Percentiles rank a stretch among this genome's conserved stretches.
Evolutionary conservation across 2,797 vertebrate genomes (phyloP).

Genomic region (Danio tinwini): DNA sequence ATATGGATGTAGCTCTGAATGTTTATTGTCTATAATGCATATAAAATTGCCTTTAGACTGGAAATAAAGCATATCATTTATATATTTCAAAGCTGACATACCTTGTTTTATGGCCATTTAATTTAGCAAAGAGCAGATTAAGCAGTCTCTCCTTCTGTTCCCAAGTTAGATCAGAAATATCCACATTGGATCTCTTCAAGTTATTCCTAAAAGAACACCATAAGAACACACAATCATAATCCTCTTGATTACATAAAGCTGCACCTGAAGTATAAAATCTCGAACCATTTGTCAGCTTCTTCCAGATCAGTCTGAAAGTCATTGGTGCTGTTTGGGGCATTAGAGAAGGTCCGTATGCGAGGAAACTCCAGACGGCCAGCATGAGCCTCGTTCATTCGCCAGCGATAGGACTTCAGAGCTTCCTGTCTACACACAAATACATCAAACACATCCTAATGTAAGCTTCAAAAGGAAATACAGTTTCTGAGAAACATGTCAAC

Average conservation of each 20-base stretch:
- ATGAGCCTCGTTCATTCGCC: slow-evolving; percentile 71
- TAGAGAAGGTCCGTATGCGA: slow-evolving; percentile 74
- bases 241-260: background rate
- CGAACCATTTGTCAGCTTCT: slow-evolving; percentile 77
- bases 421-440: slow-evolving; percentile 66
- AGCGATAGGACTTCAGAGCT: slow-evolving; percentile 70
- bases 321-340: slow-evolving; percentile 77
- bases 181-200: slow-evolving; percentile 75
- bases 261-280: background rate
- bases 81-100: slow-evolving; percentile 58
- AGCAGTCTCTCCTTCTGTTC: slow-evolving; percentile 90
- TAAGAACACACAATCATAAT: slow-evolving; percentile 49
- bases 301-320: slow-evolving; percentile 72
- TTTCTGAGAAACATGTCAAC: background rate
- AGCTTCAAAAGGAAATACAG: background rate
- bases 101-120: slow-evolving; percentile 82
- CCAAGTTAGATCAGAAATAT: slow-evolving; percentile 88
- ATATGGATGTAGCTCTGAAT: background rate
- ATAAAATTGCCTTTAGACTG: background rate
- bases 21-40: background rate
- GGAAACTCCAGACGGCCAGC: slow-evolving; percentile 70
- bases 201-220: slow-evolving; percentile 73
- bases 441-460: background rate
- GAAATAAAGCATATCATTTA: background rate
- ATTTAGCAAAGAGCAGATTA: slow-evolving; percentile 88